Base-by-base conservation (phyloP, 2,797 vertebrate species). In the Anabas testudineus region DNA sequence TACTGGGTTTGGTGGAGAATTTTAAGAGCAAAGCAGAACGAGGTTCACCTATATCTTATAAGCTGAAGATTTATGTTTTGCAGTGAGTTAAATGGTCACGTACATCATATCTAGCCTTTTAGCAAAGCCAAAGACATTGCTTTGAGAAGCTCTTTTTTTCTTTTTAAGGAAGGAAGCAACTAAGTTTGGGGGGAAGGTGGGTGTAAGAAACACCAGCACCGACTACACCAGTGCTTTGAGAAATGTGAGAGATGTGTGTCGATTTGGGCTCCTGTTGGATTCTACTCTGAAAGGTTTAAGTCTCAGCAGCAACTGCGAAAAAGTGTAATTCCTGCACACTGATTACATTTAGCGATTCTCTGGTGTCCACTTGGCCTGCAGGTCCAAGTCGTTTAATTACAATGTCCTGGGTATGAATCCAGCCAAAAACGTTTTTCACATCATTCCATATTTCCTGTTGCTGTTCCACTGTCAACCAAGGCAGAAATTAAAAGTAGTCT, bases 301-400 rank as follows among this genome's bases (percentile, higher is more conserved):
- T 65, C 49, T 66, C 64, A 30, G 37, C 13, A 28, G 24, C 24
- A 55, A 24, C 21, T 45, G 21, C 30, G 53, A 67, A n/a, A 49
- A 61, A 74, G 59, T 41, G 4, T 41, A 53, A 58, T 62, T 49
- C 19, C 22, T 22, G 7, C 36, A 37, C 19, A 18, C 16, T 68
- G 16, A 52, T 54, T 47, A 30, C 42, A 32, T 68, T 46, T 46
- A 21, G 19, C 41, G 47, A 49, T 41, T 74, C 22, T 53, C 36
- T 53, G 46, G 10, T 57, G 24, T 74, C 41, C 53, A 26, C 4
- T 32, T 19, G 37, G 26, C 10, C 58, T 22, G 43, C 15, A 62
- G 30, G 24, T 65, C 7, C 39, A 59, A 30, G 37, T 52, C 4
- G 7, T 81, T 77, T 75, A 67, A 68, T 77, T 67, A 56, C 61